Evolutionary conservation across 2,797 vertebrate genomes (phyloP), one percentile per base, ranked within the genome.

Genomic region (Gymnothorax reevesii): DNA sequence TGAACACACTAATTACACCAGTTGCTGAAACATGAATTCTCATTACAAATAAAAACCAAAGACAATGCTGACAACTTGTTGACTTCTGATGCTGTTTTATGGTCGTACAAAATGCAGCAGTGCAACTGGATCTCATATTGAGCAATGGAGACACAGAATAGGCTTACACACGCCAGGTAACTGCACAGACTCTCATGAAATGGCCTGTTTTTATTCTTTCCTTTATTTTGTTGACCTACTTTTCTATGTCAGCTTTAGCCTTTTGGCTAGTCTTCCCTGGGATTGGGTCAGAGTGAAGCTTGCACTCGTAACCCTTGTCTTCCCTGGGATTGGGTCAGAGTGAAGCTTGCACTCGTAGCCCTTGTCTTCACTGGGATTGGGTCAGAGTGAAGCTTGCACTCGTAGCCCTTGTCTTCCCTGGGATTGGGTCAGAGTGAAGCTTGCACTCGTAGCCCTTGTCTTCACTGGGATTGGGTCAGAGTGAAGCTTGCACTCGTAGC

Each of bases 181-280:
- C 54, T 84, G n/a, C 25, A 60, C 86, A 80, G 60, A 84, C 84
- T 85, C 86, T 77, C 13, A 85, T 57, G 54, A 83, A 87, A 83
- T 87, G 82, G 57, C 86, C 86, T 86, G 86, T 54, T 88, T 89
- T 87, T 42, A 1, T 42, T 42, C 33, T 42, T 42, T 42, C 71
- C 83, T 87, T 85, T 62, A 25, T 17, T 25, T 73, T 87, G 79
- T 86, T 42, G 33, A 42, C 33, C 33, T 42, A 77, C 87, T 84
- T 88, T 88, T 90, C 87, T 80, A 33, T 89, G 87, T 89, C 87
- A 82, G 22, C 25, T 33, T n/a, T 52, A 86, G 86, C 83, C 88
- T 85, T 87, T 86, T 82, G 87, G 88, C 86, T 64, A 80, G 85
- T 71, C 87, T 75, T 54, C 55, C 57, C 87, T 83, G 57, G n/a